phyloP scores from a whole-genome alignment of 2,113 vertebrate genomes.

The Ochotona princeps region DNA sequence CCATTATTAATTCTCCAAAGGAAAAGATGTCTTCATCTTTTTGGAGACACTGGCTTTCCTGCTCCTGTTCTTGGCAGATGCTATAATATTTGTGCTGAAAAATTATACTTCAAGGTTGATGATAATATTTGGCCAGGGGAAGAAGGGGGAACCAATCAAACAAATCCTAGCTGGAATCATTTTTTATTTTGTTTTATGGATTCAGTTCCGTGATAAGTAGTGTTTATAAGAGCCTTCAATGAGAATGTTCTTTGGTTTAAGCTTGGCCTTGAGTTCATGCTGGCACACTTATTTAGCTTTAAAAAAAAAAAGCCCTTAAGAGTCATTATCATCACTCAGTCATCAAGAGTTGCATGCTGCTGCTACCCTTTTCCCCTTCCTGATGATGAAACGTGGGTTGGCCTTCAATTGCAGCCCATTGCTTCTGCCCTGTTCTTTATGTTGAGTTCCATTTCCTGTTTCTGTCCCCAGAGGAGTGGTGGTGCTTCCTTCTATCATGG shows the following conservation, averaged over 20 bases:
- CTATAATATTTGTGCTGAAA: conserved; percentile 62
- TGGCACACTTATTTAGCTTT: conserved; percentile 46
- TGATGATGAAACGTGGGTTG: neutral
- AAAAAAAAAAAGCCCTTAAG: neutral
- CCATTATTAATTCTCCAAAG: conserved; percentile 14
- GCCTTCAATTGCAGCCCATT: neutral
- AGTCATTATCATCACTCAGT: neutral
- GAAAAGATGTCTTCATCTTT: conserved; percentile 66
- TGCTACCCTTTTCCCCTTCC: neutral
- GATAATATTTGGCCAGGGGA: conserved; percentile 66
- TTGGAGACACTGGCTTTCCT: conserved; percentile 69
- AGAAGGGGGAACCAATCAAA: neutral
- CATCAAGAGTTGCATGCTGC: neutral
- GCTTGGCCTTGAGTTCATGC: conserved; percentile 65
- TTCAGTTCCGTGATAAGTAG: conserved; percentile 55
- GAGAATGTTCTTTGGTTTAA: conserved; percentile 61
- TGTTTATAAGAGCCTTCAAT: conserved; percentile 35
- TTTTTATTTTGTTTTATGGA: conserved; percentile 77
- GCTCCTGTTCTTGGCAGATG: conserved; percentile 71
- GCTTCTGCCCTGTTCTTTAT: neutral
- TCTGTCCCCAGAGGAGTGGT: neutral
- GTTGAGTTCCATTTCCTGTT: neutral
- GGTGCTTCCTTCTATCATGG: neutral
- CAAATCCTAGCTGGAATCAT: conserved; percentile 19
- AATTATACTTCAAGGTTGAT: conserved; percentile 66